phyloP scores from a whole-genome alignment of 2,888 invertebrate species.

The Rhopalosiphum nymphaeae region DNA sequence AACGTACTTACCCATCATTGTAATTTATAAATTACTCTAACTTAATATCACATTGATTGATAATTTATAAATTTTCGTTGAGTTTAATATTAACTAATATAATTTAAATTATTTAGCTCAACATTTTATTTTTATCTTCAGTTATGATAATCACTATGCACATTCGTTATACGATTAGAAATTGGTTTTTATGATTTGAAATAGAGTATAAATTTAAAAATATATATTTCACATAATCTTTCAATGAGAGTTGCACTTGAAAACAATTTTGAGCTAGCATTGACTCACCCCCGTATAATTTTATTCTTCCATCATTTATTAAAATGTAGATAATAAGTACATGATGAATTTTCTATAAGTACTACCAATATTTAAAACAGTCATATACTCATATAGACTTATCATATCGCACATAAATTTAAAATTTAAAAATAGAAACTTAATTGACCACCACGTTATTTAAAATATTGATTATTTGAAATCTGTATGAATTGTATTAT shows the following conservation, averaged over 20 bases:
- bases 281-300: background rate
- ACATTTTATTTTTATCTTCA: background rate
- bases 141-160: background rate
- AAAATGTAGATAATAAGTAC: background rate
- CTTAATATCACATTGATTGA: background rate
- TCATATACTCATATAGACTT: background rate
- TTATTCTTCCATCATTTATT: background rate
- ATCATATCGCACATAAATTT: background rate
- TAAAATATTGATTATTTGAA: background rate
- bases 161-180: background rate
- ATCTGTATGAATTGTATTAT: background rate
- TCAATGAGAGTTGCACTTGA: background rate
- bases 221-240: background rate
- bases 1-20: background rate
- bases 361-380: background rate
- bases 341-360: background rate
- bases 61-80: background rate
- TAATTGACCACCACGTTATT: too few species aligned
- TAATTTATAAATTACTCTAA: background rate
- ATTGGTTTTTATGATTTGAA: background rate
- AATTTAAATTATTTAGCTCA: background rate
- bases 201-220: background rate
- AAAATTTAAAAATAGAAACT: background rate
- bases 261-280: background rate
- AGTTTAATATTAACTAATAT: background rate